These are phyloP conservation scores for Cetoscarus ocellatus DNA, from an alignment of 2,797 vertebrate genomes.

Conservation along the genomic window DNA sequence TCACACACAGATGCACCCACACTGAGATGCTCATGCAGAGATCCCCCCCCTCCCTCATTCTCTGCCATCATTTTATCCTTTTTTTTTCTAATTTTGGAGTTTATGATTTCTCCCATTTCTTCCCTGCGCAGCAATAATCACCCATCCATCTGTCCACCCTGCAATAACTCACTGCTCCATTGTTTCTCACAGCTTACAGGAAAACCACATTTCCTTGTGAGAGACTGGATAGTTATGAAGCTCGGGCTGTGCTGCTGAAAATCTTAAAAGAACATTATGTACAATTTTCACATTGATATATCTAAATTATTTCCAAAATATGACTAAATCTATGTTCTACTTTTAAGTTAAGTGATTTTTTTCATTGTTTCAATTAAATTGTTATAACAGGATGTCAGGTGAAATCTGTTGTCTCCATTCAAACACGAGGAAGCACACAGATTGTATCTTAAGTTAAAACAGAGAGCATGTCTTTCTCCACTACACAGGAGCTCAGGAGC, in stretches of 20 bases:
- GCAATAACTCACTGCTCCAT: conserved; percentile 28
- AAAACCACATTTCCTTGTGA: conserved; percentile 36
- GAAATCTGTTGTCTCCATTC: too few relatives aligned
- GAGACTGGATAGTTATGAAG: neutral
- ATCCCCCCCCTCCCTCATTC: conserved; percentile 19
- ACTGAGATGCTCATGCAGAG: conserved; percentile 20
- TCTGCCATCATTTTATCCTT: conserved; percentile 50
- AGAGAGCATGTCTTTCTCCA: too few relatives aligned
- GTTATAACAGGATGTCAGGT: too few relatives aligned
- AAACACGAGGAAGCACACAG: too few relatives aligned
- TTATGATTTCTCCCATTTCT: conserved; percentile 61
- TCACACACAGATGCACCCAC: conserved; percentile 10
- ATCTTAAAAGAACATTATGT: neutral
- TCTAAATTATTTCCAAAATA: neutral
- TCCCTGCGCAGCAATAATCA: conserved; percentile 66
- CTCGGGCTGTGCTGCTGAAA: neutral
- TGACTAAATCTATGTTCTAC: too few relatives aligned
- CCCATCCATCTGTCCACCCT: conserved; percentile 69
- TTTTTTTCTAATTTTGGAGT: conserved; percentile 67
- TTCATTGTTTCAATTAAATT: too few relatives aligned
- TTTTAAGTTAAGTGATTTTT: too few relatives aligned
- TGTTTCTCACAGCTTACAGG: conserved; percentile 38
- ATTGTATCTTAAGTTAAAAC: too few relatives aligned
- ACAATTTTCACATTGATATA: neutral
- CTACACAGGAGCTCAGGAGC: too few relatives aligned